Conservation (phyloP, 1,140 invertebrate species). For the Meloidogyne hapla region DNA sequence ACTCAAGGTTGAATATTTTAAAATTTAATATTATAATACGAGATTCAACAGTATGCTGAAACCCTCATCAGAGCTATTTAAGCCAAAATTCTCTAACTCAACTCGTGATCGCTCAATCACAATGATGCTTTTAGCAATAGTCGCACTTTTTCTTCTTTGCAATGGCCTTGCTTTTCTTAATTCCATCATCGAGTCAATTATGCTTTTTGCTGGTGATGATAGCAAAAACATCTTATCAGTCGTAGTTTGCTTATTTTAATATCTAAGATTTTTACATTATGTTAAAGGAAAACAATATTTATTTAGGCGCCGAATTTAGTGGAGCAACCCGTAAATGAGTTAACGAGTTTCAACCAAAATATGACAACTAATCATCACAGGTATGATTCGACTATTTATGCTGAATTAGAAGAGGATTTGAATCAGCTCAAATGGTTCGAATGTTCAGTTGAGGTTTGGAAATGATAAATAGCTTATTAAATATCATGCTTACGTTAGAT, state of each 20-base stretch:
- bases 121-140: slow-evolving; percentile 62
- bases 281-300: neutral
- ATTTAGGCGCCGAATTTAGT: slow-evolving; percentile 17
- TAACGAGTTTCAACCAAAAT: neutral
- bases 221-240: neutral
- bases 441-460: slow-evolving; percentile 29
- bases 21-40: slow-evolving; percentile 5
- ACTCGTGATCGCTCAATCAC: slow-evolving; percentile 57
- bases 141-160: slow-evolving; percentile 59
- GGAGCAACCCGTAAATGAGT: neutral
- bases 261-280: neutral
- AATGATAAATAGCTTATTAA: neutral
- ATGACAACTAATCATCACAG: neutral
- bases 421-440: slow-evolving; percentile 34
- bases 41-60: slow-evolving; percentile 30
- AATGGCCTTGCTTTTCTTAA: slow-evolving; percentile 63
- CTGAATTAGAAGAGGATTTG: slow-evolving; percentile 9
- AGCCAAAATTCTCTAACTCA: slow-evolving; percentile 55
- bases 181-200: slow-evolving; percentile 56
- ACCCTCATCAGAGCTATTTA: slow-evolving; percentile 53
- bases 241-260: no score
- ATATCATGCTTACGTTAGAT: slow-evolving; percentile 36
- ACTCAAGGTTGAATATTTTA: slow-evolving; percentile 37
- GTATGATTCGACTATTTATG: neutral
- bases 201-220: slow-evolving; percentile 37